Base-by-base conservation (phyloP, 2,113 vertebrate genomes). In the Boulengeromyrus knoepffleri region DNA sequence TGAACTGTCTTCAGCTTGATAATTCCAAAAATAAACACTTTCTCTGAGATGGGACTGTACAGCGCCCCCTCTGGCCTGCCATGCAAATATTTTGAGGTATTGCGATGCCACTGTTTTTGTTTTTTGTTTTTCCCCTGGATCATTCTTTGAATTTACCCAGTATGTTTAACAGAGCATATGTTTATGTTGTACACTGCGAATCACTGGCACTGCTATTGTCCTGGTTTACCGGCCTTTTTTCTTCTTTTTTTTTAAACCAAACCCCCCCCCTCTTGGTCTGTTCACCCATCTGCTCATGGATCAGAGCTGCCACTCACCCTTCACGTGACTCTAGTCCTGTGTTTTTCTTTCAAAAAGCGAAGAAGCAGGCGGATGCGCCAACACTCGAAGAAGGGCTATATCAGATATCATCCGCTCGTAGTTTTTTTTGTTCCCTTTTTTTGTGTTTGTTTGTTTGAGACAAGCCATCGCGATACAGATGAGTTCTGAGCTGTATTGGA, bases 371-470 rank as follows among this genome's bases (percentile, higher is more conserved):
- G 90, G 92, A 94, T 86, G 84, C 46, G 87, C 87, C 89, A 90
- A 90, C 58, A 87, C 94, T 93, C 87, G 56, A 91, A 92, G 92
- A 93, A 80, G 74, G 36, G 89, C 80, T 89, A 92, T 93, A 92
- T 93, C 91, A 93, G 94, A 94, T 95, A 93, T 49, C 91, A 95
- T 95, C 92, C 94, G 92, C 93, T 94, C 93, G 92, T 93, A 94
- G 94, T 94, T 24, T 85, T 21, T 15, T 31, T 62, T 27, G 12
- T 2, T 10, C 2, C 3, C 0, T 85, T 24, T 85, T 21, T 15
- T 31, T 62, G 56, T 85, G 6, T 5, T 27, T 47, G 89, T 91
- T 92, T 92, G 92, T 93, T 91, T 89, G 88, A 5, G 90, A 77
- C 49, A 62, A 88, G 88, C 87, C 24, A 36, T 12, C 89, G 93